phyloP scores from a whole-genome alignment of 2,888 invertebrate species.

The Thereva unica region DNA sequence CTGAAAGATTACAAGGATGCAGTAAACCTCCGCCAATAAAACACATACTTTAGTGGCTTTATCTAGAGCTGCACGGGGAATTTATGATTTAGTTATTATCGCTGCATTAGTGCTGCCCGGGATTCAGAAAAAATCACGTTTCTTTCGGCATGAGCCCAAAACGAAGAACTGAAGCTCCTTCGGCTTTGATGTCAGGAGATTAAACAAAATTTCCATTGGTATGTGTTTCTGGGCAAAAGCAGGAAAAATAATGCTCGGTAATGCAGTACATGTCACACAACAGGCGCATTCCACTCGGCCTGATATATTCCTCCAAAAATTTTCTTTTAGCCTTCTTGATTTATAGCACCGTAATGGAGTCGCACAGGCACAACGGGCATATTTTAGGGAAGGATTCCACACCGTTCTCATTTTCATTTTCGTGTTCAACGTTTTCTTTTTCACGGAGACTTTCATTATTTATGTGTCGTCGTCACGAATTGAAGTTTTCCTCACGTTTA shows the following conservation, averaged over 20 bases:
- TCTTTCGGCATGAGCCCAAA: too few relatives aligned
- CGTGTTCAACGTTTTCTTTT: constrained; percentile 23
- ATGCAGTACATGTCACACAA: constrained; percentile 29
- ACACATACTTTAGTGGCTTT: constrained; percentile 28
- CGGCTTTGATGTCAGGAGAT: too few relatives aligned
- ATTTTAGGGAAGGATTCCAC: constrained; percentile 17
- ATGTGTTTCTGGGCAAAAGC: too few relatives aligned
- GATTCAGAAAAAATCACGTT: too few relatives aligned
- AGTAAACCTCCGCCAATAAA: constrained; percentile 14
- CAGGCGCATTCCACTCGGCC: constrained; percentile 14
- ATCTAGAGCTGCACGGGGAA: constrained; percentile 21
- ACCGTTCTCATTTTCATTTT: constrained; percentile 23
- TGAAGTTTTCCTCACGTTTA: constrained; percentile 30
- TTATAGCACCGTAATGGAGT: constrained; percentile 32
- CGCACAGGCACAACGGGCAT: constrained; percentile 15
- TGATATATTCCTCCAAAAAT: constrained; percentile 13
- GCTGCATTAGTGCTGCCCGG: constrained; percentile 19
- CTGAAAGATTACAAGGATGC: background rate
- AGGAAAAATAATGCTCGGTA: background rate
- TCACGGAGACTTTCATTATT: constrained; percentile 18
- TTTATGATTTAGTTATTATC: constrained; percentile 35
- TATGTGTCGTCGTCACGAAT: constrained; percentile 32
- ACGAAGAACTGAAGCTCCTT: too few relatives aligned
- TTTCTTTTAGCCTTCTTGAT: constrained; percentile 29
- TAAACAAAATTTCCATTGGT: too few relatives aligned